Conservation (phyloP, 2,113 vertebrate genomes). For the Abramis brama region DNA sequence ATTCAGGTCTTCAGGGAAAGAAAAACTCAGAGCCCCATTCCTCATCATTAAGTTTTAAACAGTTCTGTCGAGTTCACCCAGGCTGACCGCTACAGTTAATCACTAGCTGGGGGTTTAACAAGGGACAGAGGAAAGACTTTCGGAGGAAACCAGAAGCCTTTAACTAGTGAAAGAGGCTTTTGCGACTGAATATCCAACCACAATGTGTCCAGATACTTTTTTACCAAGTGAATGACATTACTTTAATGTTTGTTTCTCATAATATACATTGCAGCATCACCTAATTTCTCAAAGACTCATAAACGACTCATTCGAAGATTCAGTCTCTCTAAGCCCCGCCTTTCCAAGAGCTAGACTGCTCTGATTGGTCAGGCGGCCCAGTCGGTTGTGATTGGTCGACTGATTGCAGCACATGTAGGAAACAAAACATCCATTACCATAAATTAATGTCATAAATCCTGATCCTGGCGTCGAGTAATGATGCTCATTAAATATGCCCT, state of each 20-base stretch:
- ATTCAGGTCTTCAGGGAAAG: constrained; percentile 47
- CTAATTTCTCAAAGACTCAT: too few relatives aligned
- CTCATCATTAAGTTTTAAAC: constrained; percentile 57
- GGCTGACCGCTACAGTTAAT: constrained; percentile 54
- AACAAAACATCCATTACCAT: too few relatives aligned
- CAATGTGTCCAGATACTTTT: not conserved
- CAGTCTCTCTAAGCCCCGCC: too few relatives aligned
- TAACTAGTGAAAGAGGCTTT: not conserved
- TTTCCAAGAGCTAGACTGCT: too few relatives aligned
- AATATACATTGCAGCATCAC: too few relatives aligned
- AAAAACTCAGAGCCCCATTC: constrained; percentile 37
- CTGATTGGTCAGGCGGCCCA: too few relatives aligned
- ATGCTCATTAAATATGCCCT: too few relatives aligned
- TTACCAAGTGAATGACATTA: not conserved
- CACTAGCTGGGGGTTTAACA: constrained; percentile 37
- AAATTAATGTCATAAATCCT: too few relatives aligned
- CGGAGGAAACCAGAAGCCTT: constrained; percentile 23
- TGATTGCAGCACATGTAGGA: too few relatives aligned
- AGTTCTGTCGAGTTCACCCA: constrained; percentile 45
- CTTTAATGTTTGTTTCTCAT: not conserved
- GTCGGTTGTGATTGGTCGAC: too few relatives aligned
- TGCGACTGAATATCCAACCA: not conserved
- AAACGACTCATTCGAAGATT: too few relatives aligned
- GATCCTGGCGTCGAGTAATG: too few relatives aligned
- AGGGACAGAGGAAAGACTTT: constrained; percentile 41